Percentiles rank a stretch among this genome's conserved stretches.
These are phyloP conservation scores for Microhierax caerulescens DNA, from an alignment of 2,797 vertebrate genomes.

Conservation along the genomic window DNA sequence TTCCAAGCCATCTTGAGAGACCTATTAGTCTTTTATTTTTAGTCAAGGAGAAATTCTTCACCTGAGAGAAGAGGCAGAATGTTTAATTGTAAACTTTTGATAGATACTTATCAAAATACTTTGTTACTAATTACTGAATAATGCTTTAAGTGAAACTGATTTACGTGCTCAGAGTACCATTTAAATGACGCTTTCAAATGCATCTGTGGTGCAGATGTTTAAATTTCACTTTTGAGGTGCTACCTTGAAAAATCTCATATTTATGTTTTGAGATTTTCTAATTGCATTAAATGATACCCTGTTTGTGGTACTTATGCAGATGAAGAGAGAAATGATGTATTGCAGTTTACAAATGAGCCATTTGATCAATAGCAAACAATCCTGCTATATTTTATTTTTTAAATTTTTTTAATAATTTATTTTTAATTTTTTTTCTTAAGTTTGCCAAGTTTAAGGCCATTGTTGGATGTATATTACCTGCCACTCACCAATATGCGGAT, in stretches of 20 bases:
- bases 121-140: neutral
- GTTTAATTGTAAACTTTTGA: neutral
- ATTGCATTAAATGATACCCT: neutral
- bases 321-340: neutral
- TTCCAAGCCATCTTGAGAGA: neutral
- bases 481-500: conserved; percentile 98
- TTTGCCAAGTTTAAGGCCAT: conserved; percentile 93
- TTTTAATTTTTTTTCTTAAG: conserved; percentile 73
- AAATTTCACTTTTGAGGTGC: neutral
- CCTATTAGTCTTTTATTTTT: neutral
- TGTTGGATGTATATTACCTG: conserved; percentile 97
- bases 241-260: neutral
- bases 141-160: neutral
- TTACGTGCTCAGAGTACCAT: neutral
- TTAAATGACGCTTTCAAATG: neutral
- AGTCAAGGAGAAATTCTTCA: neutral
- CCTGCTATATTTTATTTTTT: neutral
- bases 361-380: neutral
- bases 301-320: neutral
- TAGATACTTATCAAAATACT: neutral
- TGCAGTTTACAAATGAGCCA: neutral
- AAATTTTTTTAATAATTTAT: neutral
- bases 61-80: neutral
- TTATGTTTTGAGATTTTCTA: neutral
- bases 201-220: neutral